Evolutionary conservation across 64 coral and sea anemone species (phyloP).

Genomic region (Stichodactyla mertensii): DNA sequence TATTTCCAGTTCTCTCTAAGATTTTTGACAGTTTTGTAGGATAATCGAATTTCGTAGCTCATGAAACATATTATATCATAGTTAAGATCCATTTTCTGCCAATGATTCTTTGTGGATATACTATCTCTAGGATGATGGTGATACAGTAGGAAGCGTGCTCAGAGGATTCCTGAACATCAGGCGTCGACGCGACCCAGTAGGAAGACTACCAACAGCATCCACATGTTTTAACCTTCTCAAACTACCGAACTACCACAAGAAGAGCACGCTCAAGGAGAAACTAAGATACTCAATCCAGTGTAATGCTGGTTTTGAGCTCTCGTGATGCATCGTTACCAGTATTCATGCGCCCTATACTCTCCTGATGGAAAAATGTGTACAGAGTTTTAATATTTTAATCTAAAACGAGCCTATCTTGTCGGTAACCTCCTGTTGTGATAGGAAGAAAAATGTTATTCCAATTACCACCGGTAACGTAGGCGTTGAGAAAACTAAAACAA

Average conservation of each 20-base stretch:
- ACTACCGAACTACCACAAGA: slow-evolving; percentile 88
- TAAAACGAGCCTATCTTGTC: too few species aligned
- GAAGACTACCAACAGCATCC: slow-evolving; percentile 83
- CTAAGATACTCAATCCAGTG: slow-evolving; percentile 83
- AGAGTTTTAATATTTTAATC: too few species aligned
- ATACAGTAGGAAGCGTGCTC: slow-evolving; percentile 91
- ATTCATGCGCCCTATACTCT: too few species aligned
- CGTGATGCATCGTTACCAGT: slow-evolving; percentile 2
- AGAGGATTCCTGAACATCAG: slow-evolving; percentile 94
- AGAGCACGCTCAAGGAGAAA: slow-evolving; percentile 80
- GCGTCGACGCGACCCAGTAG: slow-evolving; percentile 61
- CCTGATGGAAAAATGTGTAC: too few species aligned
- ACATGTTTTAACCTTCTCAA: slow-evolving; percentile 98
- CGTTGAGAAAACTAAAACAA: too few species aligned
- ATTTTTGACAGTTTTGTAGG: background rate
- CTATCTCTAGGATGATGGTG: slow-evolving; percentile 83
- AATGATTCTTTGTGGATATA: background rate
- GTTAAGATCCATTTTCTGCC: too few species aligned
- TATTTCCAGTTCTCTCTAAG: background rate
- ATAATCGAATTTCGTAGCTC: too few species aligned
- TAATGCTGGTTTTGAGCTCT: slow-evolving; percentile 94
- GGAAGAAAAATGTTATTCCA: too few species aligned
- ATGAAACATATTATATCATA: too few species aligned
- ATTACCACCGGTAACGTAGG: too few species aligned
- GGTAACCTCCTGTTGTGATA: too few species aligned